Evolutionary conservation across 2,888 invertebrate genomes (phyloP).

Genomic region (Yponomeuta malinellus): DNA sequence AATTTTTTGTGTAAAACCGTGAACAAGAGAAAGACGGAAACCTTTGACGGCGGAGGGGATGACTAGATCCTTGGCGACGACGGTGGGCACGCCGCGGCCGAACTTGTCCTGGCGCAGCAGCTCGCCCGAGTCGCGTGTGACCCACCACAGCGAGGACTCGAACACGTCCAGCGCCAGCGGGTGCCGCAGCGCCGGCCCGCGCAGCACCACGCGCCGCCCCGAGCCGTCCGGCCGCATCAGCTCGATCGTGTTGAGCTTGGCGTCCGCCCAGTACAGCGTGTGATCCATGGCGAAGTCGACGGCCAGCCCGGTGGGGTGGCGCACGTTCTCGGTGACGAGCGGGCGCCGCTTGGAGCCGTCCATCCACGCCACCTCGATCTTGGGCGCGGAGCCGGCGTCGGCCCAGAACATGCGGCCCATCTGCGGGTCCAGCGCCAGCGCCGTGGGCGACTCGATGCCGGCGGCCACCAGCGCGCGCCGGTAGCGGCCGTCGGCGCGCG

Average conservation of each 20-base stretch:
- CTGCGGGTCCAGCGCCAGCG: constrained; percentile 91
- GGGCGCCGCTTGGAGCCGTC: constrained; percentile 92
- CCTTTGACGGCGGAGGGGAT: constrained; percentile 91
- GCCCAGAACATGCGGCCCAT: constrained; percentile 94
- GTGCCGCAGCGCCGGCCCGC: constrained; percentile 84
- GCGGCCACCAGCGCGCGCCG: constrained; percentile 85
- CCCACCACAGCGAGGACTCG: constrained; percentile 94
- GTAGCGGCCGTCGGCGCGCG: constrained; percentile 93
- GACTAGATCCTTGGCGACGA: constrained; percentile 87
- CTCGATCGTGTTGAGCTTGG: constrained; percentile 93
- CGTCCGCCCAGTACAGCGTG: constrained; percentile 96
- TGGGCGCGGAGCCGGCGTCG: constrained; percentile 92
- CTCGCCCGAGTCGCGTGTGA: constrained; percentile 92
- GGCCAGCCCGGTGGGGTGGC: constrained; percentile 91
- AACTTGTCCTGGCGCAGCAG: constrained; percentile 96
- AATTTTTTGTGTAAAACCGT: too few relatives aligned
- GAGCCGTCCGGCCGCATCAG: constrained; percentile 89
- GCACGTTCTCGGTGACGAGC: constrained; percentile 86
- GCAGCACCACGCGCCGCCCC: constrained; percentile 81
- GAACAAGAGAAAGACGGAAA: constrained; percentile 30
- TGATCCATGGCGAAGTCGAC: constrained; percentile 94
- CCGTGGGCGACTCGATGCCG: constrained; percentile 90
- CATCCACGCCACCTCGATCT: constrained; percentile 98
- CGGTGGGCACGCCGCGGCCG: constrained; percentile 92
- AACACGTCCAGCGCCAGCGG: constrained; percentile 95